Evolutionary conservation across 2,113 vertebrate genomes (phyloP), one percentile per base, ranked within the genome.

Genomic region (Pimephales promelas): DNA sequence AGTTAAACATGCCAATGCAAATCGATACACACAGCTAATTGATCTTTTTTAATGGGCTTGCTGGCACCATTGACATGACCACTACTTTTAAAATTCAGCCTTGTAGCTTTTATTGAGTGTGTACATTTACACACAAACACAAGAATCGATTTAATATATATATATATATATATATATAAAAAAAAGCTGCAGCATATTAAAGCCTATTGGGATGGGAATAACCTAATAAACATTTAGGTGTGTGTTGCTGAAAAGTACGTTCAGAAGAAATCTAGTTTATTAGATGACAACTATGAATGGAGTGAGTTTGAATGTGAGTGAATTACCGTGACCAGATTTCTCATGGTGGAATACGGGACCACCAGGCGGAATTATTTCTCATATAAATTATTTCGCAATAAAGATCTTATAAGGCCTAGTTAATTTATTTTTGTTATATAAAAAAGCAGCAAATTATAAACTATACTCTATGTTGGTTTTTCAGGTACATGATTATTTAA

Each of bases 21-120:
- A 79, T 84, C 64, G 59, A 80, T 71, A 85, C 14, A 20, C 20
- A 13, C 18, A 72, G 66, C 79, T 34, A 24, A 49, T 5, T 47
- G 54, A 72, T 82, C 79, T 47, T 52, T 84, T 84, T 77, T 45
- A 84, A 81, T 52, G n/a, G 68, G 54, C 61, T 73, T 6, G 18
- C 66, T 77, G 72, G 24, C 26, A n/a, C 49, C 49, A 71, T 84
- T 66, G 31, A 34, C 22, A 64, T 14, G 11, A 56, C 0, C 24
- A 13, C 16, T 36, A 22, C 18, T 57, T 83, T 75, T 28, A 47
- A n/a, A 31, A 82, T 47, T 3, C 18, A 20, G 36, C 11, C n/a
- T 43, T 74, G 71, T 74, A 49, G n/a, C 40, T 36, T n/a, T 52
- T 3, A 13, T 31, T 43, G 8, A 82, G 14, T 14, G 4, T 45